phyloP scores from a whole-genome alignment of 37 sponge, comb jelly and placozoan species.

The Amphimedon queenslandica region DNA sequence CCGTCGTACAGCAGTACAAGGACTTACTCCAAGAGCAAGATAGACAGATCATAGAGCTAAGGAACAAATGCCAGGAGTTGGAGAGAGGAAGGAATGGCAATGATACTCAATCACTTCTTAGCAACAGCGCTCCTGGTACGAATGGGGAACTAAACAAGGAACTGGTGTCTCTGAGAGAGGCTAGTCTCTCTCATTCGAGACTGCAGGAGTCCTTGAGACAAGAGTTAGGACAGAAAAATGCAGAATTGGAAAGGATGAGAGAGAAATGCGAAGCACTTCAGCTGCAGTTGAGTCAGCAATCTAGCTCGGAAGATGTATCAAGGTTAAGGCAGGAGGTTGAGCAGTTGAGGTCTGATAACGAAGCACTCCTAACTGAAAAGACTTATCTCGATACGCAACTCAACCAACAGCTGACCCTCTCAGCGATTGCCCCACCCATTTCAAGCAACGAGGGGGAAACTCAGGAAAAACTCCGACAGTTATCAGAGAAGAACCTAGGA shows the following conservation, averaged over 20 bases:
- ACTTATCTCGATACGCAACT: slow-evolving; percentile 33
- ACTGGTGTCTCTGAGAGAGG: slow-evolving; percentile 31
- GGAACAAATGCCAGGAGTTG: slow-evolving; percentile 20
- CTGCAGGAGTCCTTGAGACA: slow-evolving; percentile 55
- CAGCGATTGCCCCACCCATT: background rate
- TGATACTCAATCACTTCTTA: slow-evolving; percentile 20
- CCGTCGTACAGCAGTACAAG: slow-evolving; percentile 78
- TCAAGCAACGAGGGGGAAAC: background rate
- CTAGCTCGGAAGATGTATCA: background rate
- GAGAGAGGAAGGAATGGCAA: slow-evolving; percentile 16
- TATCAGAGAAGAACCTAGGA: background rate
- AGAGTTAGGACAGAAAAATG: slow-evolving; percentile 37
- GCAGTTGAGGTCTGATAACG: slow-evolving; percentile 48
- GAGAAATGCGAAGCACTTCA: slow-evolving; percentile 9
- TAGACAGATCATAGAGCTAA: slow-evolving; percentile 20
- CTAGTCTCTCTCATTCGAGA: slow-evolving; percentile 34
- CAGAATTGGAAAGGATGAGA: slow-evolving; percentile 28
- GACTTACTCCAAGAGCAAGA: slow-evolving; percentile 76
- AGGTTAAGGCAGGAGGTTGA: slow-evolving; percentile 28
- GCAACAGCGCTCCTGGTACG: background rate
- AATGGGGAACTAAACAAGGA: background rate
- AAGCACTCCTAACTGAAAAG: slow-evolving; percentile 68
- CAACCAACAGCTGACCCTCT: slow-evolving; percentile 6
- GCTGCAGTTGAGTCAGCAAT: background rate
- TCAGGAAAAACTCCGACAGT: background rate